phyloP scores from a whole-genome alignment of 1,140 invertebrate species.

The Aphidius gifuensis region DNA sequence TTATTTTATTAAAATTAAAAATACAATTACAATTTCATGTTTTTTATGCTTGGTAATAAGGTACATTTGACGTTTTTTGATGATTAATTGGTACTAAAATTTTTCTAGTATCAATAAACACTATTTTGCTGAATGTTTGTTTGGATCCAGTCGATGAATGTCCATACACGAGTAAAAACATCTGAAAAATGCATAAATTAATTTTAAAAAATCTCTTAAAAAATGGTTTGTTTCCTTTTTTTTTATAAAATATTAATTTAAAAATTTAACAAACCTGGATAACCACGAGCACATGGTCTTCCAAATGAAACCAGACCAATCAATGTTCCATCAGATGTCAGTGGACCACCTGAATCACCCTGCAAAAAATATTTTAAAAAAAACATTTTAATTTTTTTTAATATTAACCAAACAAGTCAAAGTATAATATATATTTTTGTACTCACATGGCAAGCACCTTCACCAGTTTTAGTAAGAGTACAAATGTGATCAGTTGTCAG shows the following conservation, averaged over 20 bases:
- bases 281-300: conserved; percentile 58
- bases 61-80: too few species aligned
- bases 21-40: too few species aligned
- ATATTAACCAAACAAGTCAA: conserved; percentile 12
- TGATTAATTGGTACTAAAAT: too few species aligned
- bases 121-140: conserved; percentile 1
- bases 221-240: not conserved
- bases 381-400: not conserved
- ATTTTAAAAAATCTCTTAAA: not conserved
- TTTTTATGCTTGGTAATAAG: too few species aligned
- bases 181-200: conserved; percentile 41
- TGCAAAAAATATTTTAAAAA: conserved; percentile 17
- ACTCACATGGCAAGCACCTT: conserved; percentile 61
- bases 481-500: conserved; percentile 56
- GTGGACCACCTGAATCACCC: conserved; percentile 60
- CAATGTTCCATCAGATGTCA: conserved; percentile 46
- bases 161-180: conserved; percentile 57
- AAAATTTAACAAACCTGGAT: conserved; percentile 43
- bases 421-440: conserved; percentile 35
- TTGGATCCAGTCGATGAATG: conserved; percentile 54
- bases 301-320: conserved; percentile 64
- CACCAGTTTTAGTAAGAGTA: conserved; percentile 59
- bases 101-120: not conserved
- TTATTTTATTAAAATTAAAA: too few species aligned
- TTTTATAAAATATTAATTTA: too few species aligned